These are phyloP conservation scores for Drosophila melanica DNA, from an alignment of 1,140 invertebrate genomes.

Conservation along the genomic window DNA sequence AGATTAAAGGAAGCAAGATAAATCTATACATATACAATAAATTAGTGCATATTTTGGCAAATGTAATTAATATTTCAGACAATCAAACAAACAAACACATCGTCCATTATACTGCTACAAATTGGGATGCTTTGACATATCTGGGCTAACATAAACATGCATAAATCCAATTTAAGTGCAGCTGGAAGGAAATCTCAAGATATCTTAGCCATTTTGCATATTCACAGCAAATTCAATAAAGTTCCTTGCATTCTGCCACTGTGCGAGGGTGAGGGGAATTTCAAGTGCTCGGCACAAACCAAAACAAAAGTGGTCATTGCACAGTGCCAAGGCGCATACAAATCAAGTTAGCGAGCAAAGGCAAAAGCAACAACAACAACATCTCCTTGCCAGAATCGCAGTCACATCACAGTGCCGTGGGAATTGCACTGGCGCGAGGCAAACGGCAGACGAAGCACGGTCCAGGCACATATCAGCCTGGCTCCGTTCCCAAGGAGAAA, in stretches of 20 bases:
- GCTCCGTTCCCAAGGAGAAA: constrained; percentile 1
- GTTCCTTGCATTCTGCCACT: constrained; percentile 37
- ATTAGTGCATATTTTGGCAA: neutral
- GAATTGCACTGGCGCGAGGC: constrained; percentile 28
- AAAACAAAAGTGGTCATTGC: constrained; percentile 64
- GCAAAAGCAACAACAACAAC: constrained; percentile 5
- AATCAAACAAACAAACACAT: constrained; percentile 8
- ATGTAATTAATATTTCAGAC: constrained; percentile 23
- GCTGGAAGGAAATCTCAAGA: constrained; percentile 34
- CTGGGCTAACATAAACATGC: constrained; percentile 10
- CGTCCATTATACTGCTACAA: constrained; percentile 14
- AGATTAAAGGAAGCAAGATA: neutral
- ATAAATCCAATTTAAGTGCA: constrained; percentile 27
- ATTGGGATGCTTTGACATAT: constrained; percentile 17
- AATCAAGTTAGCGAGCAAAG: constrained; percentile 61
- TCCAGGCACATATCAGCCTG: constrained; percentile 27
- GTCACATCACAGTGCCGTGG: constrained; percentile 26
- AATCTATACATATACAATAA: neutral
- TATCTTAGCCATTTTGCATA: constrained; percentile 39
- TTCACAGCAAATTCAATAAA: constrained; percentile 50
- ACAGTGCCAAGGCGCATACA: constrained; percentile 63
- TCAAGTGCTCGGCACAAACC: constrained; percentile 43
- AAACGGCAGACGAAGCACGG: constrained; percentile 22
- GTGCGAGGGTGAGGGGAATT: constrained; percentile 38
- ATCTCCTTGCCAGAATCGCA: constrained; percentile 20